Evolutionary conservation across 2,113 vertebrate genomes (phyloP), one percentile per base, ranked within the genome.

Genomic region (Microcebus tavaratra): DNA sequence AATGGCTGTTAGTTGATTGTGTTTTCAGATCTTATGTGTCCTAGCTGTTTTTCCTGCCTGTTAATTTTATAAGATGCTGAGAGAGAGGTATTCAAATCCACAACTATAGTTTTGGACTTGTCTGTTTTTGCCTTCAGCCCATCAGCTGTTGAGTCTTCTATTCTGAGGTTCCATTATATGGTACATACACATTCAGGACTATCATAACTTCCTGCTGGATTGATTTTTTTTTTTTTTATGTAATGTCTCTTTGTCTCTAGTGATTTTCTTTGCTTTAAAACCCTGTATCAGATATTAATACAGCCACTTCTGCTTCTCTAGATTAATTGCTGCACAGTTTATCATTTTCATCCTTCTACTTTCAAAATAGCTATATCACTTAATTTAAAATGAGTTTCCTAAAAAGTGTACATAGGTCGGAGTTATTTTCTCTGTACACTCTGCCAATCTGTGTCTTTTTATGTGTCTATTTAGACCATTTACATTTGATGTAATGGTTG

Each of bases 31-130:
- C 21, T 1, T 45, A 8, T 2, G 0, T 27, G 17, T 10, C 29
- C n/a, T 25, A 0, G 9, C 13, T 6, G 4, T 29, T 6, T 6
- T 9, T 36, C 12, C 12, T 68, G 36, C 17, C 57, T 61, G 0
- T 23, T 53, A 29, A 29, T 29, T 63, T 4, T 42, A 2, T 34
- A 15, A 29, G 34, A 25, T 59, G 45, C 63, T 10, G 42, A 48
- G 8, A n/a, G 31, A 45, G 42, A 48, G 14, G 18, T 20, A 0
- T 50, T 80, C 6, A 63, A 34, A 11, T 21, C 20, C n/a, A 61
- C 13, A 13, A 15, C 14, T 21, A 76, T 48, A 12, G 42, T 0
- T 27, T 36, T 27, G 42, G 53, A 17, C 13, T 4, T 36, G 4
- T 21, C 45, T 31, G 3, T 61, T 23, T 73, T 75, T 73, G 21